Base-by-base conservation (phyloP, 2,797 vertebrate genomes). In the Halcyon smyrnensis region DNA sequence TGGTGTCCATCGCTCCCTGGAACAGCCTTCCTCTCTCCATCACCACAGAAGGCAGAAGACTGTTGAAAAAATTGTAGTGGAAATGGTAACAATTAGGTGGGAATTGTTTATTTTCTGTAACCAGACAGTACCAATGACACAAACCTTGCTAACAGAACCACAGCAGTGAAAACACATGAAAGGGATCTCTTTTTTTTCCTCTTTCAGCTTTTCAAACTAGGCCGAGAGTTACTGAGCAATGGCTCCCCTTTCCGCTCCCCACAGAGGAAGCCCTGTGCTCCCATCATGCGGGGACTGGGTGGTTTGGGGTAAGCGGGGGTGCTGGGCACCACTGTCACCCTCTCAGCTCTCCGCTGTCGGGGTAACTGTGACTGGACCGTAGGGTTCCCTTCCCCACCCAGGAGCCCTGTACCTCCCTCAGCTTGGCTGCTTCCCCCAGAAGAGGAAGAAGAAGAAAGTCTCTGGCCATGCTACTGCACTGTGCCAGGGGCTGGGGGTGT, bases 281-380 rank as follows among this genome's bases (percentile, higher is more conserved):
- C 30, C 11, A 19, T 43, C 48, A 25, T 36, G 17, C 4, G 0
- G 3, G 17, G 20, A 27, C 15, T 27, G 9, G 4, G 12, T 43
- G 45, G 1, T 37, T 87, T 64, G 11, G 57, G 56, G 28, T 56
- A 19, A 20, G 32, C 56, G 62, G 45, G 0, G 1, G 6, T n/a
- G 59, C 36, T 73, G 39, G 46, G 75, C 50, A 65, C 27, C 48
- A 50, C 12, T 1, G 1, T 8, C 69, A 28, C 18, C 70, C 65
- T 37, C 12, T 6, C 15, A 3, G 15, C 6, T 48, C 23, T 59
- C 6, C 45, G 10, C 37, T 4, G 0, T 1, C 11, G 12, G 23
- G 6, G 12, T 27, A 28, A 32, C 8, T 36, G 39, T 2, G 1
- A 17, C 13, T 1, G 1, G 32, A 43, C 21, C 24, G 20, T 9